Evolutionary conservation across 2,888 invertebrate genomes (phyloP).

Genomic region (Eutolmus rufibarbis): DNA sequence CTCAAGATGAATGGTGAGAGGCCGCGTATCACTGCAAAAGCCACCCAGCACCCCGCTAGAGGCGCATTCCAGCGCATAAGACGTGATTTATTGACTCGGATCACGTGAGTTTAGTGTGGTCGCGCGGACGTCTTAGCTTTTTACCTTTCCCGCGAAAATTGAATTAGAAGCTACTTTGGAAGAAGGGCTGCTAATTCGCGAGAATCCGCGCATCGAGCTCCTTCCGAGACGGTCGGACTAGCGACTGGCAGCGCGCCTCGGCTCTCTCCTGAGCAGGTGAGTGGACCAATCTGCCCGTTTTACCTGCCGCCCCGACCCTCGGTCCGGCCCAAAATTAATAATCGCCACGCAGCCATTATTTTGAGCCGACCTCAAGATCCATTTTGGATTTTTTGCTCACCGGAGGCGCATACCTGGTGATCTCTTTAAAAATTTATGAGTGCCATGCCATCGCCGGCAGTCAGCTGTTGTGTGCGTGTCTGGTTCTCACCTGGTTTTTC

Average conservation of each 20-base stretch:
- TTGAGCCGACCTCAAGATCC: slow-evolving; percentile 4
- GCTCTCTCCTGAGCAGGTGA: not conserved
- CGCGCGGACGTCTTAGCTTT: not conserved
- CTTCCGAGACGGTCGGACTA: not conserved
- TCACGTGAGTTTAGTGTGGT: slow-evolving; percentile 6
- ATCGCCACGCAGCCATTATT: slow-evolving; percentile 14
- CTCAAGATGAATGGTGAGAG: slow-evolving; percentile 43
- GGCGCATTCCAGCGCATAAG: not conserved
- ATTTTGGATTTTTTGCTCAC: slow-evolving; percentile 23
- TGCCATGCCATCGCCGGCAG: not conserved
- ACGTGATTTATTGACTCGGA: slow-evolving; percentile 14
- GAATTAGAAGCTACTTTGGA: not conserved
- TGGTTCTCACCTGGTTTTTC: slow-evolving; percentile 15
- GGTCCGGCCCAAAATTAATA: not conserved
- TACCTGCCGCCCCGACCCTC: not conserved
- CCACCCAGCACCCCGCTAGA: not conserved
- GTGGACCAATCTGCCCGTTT: not conserved
- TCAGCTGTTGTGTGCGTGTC: slow-evolving; percentile 19
- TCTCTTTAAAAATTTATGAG: slow-evolving; percentile 19
- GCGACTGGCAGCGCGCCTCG: not conserved
- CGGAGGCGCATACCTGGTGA: slow-evolving; percentile 11
- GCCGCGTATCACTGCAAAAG: slow-evolving; percentile 7
- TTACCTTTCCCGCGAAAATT: not conserved
- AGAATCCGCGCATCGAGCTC: not conserved
- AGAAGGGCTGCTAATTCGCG: not conserved